Percentiles rank a stretch among this genome's conserved stretches.
phyloP scores from a whole-genome alignment of 2,797 vertebrate species.

The Lerista edwardsae region DNA sequence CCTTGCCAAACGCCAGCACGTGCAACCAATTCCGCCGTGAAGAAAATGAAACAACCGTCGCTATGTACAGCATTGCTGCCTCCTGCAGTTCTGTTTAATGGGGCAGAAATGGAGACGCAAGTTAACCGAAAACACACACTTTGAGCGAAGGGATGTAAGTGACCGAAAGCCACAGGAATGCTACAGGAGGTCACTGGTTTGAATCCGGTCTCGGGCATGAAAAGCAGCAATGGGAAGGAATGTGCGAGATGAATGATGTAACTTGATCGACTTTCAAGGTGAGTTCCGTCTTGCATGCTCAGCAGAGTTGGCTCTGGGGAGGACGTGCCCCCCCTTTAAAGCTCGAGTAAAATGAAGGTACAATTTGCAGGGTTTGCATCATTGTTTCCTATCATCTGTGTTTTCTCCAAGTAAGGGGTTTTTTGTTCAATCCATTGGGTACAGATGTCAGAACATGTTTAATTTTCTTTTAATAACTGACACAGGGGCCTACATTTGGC shows the following conservation, averaged over 20 bases:
- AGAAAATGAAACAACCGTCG: constrained; percentile 15
- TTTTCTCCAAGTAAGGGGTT: not conserved
- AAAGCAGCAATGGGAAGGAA: constrained; percentile 21
- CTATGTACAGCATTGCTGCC: constrained; percentile 26
- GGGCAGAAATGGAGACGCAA: constrained; percentile 26
- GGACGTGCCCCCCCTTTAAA: not conserved
- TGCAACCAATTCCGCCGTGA: constrained; percentile 10
- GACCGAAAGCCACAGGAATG: constrained; percentile 48
- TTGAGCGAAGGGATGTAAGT: not conserved
- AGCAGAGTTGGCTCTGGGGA: not conserved
- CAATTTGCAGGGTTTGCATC: not conserved
- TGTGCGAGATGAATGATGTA: constrained; percentile 19
- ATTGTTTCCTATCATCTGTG: not conserved
- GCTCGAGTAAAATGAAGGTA: not conserved
- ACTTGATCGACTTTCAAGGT: constrained; percentile 25
- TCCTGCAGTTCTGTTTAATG: constrained; percentile 49
- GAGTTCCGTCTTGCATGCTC: not conserved
- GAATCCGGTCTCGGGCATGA: constrained; percentile 12
- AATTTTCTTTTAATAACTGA: too few species aligned
- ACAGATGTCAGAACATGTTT: not conserved
- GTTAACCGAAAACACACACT: constrained; percentile 24
- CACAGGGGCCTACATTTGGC: not conserved
- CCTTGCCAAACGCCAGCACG: not conserved
- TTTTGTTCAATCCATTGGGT: not conserved
- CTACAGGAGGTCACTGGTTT: constrained; percentile 15